Conservation (phyloP, 2,888 invertebrate genomes). For the Pelosia muscerda region DNA sequence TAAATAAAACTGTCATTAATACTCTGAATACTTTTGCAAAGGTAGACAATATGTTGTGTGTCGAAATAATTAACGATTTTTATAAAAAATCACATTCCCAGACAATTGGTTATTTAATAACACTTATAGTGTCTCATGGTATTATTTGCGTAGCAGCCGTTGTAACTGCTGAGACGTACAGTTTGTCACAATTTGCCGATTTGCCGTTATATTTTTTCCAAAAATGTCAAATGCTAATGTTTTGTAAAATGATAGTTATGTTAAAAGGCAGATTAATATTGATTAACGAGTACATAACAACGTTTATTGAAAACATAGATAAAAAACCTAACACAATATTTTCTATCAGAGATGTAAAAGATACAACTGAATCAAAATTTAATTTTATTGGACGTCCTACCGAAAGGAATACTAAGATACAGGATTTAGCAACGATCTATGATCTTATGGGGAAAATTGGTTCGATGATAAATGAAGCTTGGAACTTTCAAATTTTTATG, state of each 20-base stretch:
- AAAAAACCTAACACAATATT: constrained; percentile 48
- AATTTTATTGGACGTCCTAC: constrained; percentile 57
- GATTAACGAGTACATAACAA: constrained; percentile 60
- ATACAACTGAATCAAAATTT: constrained; percentile 38
- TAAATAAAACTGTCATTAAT: constrained; percentile 50
- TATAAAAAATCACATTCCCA: constrained; percentile 51
- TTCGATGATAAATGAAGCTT: constrained; percentile 63
- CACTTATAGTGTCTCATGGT: constrained; percentile 44
- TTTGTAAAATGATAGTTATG: constrained; percentile 63
- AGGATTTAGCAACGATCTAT: constrained; percentile 64
- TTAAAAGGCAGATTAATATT: constrained; percentile 57
- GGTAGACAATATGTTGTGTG: constrained; percentile 54
- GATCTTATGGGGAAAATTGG: constrained; percentile 63
- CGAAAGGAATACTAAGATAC: constrained; percentile 58
- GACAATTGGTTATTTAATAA: constrained; percentile 40
- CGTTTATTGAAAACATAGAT: constrained; percentile 58
- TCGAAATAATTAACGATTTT: constrained; percentile 49
- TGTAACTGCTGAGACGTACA: constrained; percentile 34
- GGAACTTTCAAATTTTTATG: constrained; percentile 72
- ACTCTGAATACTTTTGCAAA: constrained; percentile 55
- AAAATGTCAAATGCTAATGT: constrained; percentile 61
- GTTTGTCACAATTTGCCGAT: constrained; percentile 36
- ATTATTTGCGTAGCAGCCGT: constrained; percentile 46
- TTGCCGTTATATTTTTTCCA: constrained; percentile 57
- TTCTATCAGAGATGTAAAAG: constrained; percentile 48